phyloP scores from a whole-genome alignment of 2,888 invertebrate species.

The Caenorhabditis macrosperma region DNA sequence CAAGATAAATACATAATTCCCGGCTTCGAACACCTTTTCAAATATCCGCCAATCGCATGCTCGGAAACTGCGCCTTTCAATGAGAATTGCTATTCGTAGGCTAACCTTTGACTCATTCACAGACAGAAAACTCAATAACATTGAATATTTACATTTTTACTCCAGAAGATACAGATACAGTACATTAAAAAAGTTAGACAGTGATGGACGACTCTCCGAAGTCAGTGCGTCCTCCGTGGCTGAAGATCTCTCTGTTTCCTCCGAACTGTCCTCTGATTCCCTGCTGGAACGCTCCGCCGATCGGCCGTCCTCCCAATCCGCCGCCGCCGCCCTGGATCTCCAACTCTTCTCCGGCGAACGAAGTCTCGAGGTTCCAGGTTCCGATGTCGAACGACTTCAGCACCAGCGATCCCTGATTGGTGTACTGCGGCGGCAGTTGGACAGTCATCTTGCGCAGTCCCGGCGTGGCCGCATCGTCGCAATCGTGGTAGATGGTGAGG shows the following conservation, averaged over 20 bases:
- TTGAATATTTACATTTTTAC: too few relatives aligned
- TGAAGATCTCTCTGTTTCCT: slow-evolving; percentile 37
- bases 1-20: too few relatives aligned
- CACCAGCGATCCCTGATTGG: slow-evolving; percentile 47
- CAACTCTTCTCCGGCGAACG: slow-evolving; percentile 56
- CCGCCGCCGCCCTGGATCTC: slow-evolving; percentile 49
- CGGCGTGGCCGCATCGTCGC: slow-evolving; percentile 52
- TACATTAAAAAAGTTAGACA: too few relatives aligned
- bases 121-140: too few relatives aligned
- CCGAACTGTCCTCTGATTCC: slow-evolving; percentile 45
- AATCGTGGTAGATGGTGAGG: slow-evolving; percentile 58
- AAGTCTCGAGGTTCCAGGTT: slow-evolving; percentile 61
- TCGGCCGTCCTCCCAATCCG: slow-evolving; percentile 32
- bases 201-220: slow-evolving; percentile 44
- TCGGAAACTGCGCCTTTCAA: too few relatives aligned
- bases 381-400: slow-evolving; percentile 56
- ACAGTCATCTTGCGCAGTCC: slow-evolving; percentile 62
- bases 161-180: too few relatives aligned
- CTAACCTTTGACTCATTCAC: too few relatives aligned
- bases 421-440: slow-evolving; percentile 56
- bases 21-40: too few relatives aligned
- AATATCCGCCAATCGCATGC: too few relatives aligned
- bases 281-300: slow-evolving; percentile 37
- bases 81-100: too few relatives aligned
- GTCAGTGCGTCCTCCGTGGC: slow-evolving; percentile 33